Base-by-base conservation (phyloP, 2,797 vertebrate genomes). In the Sphaeramia orbicularis region DNA sequence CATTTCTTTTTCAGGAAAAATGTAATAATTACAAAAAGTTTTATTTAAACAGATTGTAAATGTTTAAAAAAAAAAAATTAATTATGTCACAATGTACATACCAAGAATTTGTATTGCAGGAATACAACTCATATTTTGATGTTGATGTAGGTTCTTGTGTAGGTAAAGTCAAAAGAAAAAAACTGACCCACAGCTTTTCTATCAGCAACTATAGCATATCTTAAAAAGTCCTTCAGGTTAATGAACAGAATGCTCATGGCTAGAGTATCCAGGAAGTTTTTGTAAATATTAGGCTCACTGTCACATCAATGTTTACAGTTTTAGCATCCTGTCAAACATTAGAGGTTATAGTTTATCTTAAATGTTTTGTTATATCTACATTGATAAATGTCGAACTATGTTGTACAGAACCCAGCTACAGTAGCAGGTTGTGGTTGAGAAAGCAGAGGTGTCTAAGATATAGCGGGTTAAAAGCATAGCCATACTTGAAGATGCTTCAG, bases 401-500 rank as follows among this genome's bases (percentile, higher is more conserved):
- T 89, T 95, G 95, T 96, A 96, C 91, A 95, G 93, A 89, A 92
- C 94, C 94, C 95, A 96, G 95, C 94, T 92, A 95, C 92, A 89
- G 94, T 94, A 94, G 94, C 94, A 95, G 84, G 91, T 91, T 67
- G 91, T 79, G 70, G 77, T 75, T 83, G 55, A 90, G 84, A 89
- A 83, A 83, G 85, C 78, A 76, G 87, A 88, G 91, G 91, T 93
- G 90, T 93, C 76, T 74, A 93, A 94, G 93, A 94, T 93, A 78
- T 93, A 95, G 95, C 93, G 93, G 95, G 95, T 96, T 94, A 95
- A 93, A 95, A 90, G 84, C 86, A 95, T 95, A 96, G 96, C 96
- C 97, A 98, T 98, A 99, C 96, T 98, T 97, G 96, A 98, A 97
- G 94, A 95, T 92, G 94, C 92, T 96, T 96, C 86, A 91, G 90